These are phyloP conservation scores for Adelges cooleyi DNA, from an alignment of 1,140 invertebrate species.

Conservation along the genomic window DNA sequence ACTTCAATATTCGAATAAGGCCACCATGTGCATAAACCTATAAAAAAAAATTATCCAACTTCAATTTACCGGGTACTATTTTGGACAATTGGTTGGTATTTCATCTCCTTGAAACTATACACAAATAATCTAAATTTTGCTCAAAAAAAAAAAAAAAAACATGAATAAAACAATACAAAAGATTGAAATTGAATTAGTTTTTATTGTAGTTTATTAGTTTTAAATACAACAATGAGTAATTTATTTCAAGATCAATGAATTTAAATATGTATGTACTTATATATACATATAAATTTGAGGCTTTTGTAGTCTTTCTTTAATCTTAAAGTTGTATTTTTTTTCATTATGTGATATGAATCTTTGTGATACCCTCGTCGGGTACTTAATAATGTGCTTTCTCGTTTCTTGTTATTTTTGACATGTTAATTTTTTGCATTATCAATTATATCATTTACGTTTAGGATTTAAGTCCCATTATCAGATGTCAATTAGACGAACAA, in stretches of 20 bases:
- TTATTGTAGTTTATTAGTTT: conserved; percentile 9
- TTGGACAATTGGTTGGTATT: background rate
- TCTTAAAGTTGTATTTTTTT: background rate
- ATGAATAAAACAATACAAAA: conserved; percentile 1
- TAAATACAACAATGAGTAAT: background rate
- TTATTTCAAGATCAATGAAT: background rate
- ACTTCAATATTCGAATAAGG: no score
- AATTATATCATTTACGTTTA: background rate
- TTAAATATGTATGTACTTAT: no score
- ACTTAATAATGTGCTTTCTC: conserved; percentile 8
- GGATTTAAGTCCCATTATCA: background rate
- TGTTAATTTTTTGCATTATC: background rate
- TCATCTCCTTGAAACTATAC: background rate
- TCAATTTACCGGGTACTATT: background rate
- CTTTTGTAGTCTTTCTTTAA: background rate
- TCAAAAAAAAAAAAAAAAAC: conserved; percentile 6
- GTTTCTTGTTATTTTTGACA: background rate
- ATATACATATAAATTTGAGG: no score
- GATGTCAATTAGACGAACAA: conserved; percentile 16
- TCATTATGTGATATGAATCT: conserved; percentile 15
- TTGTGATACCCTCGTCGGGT: conserved; percentile 4
- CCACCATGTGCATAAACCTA: no score
- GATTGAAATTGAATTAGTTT: conserved; percentile 7
- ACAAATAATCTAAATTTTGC: conserved; percentile 17
- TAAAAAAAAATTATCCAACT: background rate